phyloP scores from a whole-genome alignment of 2,888 invertebrate genomes.

The Leptinotarsa tumamoca region DNA sequence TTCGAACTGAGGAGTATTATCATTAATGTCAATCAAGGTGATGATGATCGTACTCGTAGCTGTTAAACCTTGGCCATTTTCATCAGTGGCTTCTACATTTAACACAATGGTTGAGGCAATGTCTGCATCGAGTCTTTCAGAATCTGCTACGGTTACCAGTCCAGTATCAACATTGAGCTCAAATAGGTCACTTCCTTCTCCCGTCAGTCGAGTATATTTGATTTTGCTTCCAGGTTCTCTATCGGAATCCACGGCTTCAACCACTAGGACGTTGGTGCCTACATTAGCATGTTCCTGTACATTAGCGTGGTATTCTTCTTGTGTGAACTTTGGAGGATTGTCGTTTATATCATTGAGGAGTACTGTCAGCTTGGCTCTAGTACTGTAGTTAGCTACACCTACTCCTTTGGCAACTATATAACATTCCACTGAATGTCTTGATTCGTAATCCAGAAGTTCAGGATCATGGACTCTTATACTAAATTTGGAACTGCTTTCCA shows the following conservation, averaged over 20 bases:
- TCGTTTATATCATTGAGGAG: constrained; percentile 90
- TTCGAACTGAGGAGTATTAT: constrained; percentile 79
- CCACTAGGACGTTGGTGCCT: constrained; percentile 65
- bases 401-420: constrained; percentile 86
- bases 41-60: constrained; percentile 81
- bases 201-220: constrained; percentile 52
- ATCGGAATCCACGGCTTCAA: constrained; percentile 86
- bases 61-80: constrained; percentile 83
- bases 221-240: constrained; percentile 79
- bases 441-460: constrained; percentile 86
- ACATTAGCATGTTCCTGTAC: constrained; percentile 85
- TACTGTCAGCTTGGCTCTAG: constrained; percentile 81
- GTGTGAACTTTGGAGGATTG: constrained; percentile 84
- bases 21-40: constrained; percentile 74
- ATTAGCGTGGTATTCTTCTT: constrained; percentile 78
- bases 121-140: constrained; percentile 86
- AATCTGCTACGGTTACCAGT: constrained; percentile 81
- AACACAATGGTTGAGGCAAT: constrained; percentile 80
- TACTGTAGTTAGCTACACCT: constrained; percentile 79
- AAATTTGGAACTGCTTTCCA: constrained; percentile 78
- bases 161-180: constrained; percentile 83
- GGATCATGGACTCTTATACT: constrained; percentile 87
- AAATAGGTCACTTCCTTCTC: constrained; percentile 81
- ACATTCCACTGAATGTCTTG: constrained; percentile 76
- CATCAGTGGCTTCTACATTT: constrained; percentile 89